Evolutionary conservation across 2,113 vertebrate genomes (phyloP), one percentile per base, ranked within the genome.

Genomic region (Fregetta grallaria): DNA sequence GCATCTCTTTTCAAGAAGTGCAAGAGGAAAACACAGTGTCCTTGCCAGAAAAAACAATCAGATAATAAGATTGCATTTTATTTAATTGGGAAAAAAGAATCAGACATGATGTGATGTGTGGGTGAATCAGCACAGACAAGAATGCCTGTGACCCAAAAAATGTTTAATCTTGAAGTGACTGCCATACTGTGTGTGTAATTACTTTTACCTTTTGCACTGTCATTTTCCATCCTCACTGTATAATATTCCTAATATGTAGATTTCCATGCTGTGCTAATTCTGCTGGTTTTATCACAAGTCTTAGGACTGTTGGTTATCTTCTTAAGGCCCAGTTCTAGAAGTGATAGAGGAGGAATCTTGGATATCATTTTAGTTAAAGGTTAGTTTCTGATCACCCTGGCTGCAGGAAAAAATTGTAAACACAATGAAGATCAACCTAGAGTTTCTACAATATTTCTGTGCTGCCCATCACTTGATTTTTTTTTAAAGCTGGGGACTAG

Each of bases 41-140:
- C 79, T 66, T 94, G 89, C 91, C 88, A 94, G 74, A 78, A 94
- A 94, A 85, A 70, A 38, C 49, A 85, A 78, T 66, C 70, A 59
- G 58, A 94, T 94, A 89, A 62, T 66, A 92, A 72, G 70, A 73
- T 29, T 63, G 23, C 22, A 10, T 93, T 85, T 88, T 88, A 44
- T 68, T 85, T 93, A 78, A 91, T 38, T 65, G 66, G 66, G 58
- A 71, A 92, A 80, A 83, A 87, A 75, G n/a, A 68, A 75, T 56
- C 5, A 15, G 89, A 73, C n/a, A 36, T 47, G 49, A 82, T 58
- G 32, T 58, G 58, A 47, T 73, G 22, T 50, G 89, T 72, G 56
- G 58, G 62, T 95, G 81, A 96, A 90, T 88, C 70, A 62, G n/a
- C n/a, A 32, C 52, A 73, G 71, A 68, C 26, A 53, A 87, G 52